These are phyloP conservation scores for Bellardia pandia DNA, from an alignment of 2,888 invertebrate genomes.

Conservation along the genomic window DNA sequence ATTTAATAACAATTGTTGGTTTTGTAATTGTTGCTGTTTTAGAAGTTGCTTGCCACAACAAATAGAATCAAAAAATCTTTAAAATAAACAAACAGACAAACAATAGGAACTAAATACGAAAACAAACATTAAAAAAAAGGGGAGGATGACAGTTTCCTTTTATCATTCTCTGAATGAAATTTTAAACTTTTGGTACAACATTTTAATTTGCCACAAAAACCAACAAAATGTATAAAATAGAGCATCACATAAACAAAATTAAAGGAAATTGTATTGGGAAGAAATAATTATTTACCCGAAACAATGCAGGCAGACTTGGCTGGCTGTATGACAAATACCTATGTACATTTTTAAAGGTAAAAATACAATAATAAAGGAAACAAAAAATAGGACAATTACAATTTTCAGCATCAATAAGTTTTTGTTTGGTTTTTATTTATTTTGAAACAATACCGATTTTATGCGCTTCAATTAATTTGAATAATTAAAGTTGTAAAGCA, in stretches of 20 bases:
- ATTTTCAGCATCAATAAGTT: constrained; percentile 61
- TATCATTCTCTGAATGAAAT: not conserved
- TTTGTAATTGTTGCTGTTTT: not conserved
- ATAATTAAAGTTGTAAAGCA: constrained; percentile 54
- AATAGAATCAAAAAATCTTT: constrained; percentile 19
- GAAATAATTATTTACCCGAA: not conserved
- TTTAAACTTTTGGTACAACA: not conserved
- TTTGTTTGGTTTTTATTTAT: constrained; percentile 9
- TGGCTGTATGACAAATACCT: constrained; percentile 6
- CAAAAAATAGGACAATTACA: constrained; percentile 38
- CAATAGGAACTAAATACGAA: not conserved
- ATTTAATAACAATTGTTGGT: not conserved
- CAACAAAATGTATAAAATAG: not conserved
- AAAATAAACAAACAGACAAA: constrained; percentile 14
- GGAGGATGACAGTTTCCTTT: not conserved
- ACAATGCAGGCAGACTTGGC: not conserved
- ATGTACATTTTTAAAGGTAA: not conserved
- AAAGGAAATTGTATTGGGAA: not conserved
- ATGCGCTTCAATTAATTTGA: constrained; percentile 57
- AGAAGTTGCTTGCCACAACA: constrained; percentile 7
- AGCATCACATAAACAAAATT: constrained; percentile 19
- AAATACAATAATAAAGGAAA: constrained; percentile 14
- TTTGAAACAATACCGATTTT: constrained; percentile 39
- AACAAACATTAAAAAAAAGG: not conserved
- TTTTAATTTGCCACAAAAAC: constrained; percentile 48